Evolutionary conservation across 1,140 invertebrate genomes (phyloP).

Genomic region (Ruditapes philippinarum): DNA sequence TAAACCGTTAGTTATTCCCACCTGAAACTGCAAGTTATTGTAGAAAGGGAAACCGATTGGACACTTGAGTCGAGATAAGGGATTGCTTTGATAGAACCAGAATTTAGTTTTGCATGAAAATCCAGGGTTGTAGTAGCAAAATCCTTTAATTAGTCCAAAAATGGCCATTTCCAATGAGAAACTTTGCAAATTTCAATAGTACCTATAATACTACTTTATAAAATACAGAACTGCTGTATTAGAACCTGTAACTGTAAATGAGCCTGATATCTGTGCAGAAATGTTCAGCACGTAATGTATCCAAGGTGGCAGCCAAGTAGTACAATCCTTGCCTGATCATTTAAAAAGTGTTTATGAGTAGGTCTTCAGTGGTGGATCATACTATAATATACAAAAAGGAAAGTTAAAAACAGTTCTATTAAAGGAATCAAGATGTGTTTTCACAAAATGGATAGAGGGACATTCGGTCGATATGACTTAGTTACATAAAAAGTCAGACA

Average conservation of each 20-base stretch:
- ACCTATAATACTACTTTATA: background rate
- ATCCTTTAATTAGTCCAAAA: background rate
- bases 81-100: background rate
- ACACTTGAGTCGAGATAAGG: background rate
- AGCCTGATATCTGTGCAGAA: background rate
- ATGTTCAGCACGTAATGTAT: background rate
- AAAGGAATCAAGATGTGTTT: background rate
- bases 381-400: background rate
- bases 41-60: background rate
- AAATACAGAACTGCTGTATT: background rate
- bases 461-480: background rate
- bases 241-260: background rate
- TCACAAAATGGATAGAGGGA: background rate
- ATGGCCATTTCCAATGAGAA: background rate
- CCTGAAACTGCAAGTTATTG: background rate
- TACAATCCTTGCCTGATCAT: background rate
- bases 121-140: background rate
- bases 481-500: background rate
- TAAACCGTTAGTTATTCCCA: background rate
- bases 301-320: background rate
- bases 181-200: background rate
- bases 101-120: background rate
- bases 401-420: background rate
- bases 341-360: background rate
- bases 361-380: slow-evolving; percentile 4